phyloP scores from a whole-genome alignment of 37 sponge, comb jelly and placozoan genomes.

The Chondrosia reniformis region DNA sequence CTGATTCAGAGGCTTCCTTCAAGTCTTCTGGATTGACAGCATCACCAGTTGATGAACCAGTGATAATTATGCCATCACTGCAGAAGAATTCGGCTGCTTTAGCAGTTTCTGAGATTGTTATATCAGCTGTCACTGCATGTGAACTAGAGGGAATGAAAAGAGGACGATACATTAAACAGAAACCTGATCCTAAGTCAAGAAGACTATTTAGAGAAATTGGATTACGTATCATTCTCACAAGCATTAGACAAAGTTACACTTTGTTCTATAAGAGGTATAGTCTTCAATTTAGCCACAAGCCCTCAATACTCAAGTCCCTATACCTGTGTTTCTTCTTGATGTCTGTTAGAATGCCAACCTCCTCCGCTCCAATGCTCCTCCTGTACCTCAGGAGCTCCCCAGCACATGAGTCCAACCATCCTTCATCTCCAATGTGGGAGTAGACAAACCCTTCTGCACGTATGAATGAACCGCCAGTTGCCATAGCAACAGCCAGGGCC shows the following conservation, averaged over 20 bases:
- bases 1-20: background rate
- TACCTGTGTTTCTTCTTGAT: constrained; percentile 93
- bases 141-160: constrained; percentile 43
- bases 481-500: constrained; percentile 76
- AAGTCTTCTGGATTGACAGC: constrained; percentile 48
- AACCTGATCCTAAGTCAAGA: background rate
- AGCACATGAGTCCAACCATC: constrained; percentile 84
- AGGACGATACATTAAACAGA: background rate
- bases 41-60: constrained; percentile 67
- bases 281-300: no score
- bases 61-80: constrained; percentile 85
- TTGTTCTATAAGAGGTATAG: no score
- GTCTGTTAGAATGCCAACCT: constrained; percentile 66
- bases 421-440: constrained; percentile 91
- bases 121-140: constrained; percentile 77
- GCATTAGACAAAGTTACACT: no score
- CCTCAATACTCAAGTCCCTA: background rate
- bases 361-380: constrained; percentile 64
- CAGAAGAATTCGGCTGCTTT: constrained; percentile 79
- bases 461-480: constrained; percentile 62
- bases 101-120: constrained; percentile 57
- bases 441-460: constrained; percentile 87
- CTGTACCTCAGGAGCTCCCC: constrained; percentile 82
- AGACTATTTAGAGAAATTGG: background rate
- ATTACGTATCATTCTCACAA: no score